Base-by-base conservation (phyloP, 2,888 invertebrate species). In the Tolmerus cingulatus region DNA sequence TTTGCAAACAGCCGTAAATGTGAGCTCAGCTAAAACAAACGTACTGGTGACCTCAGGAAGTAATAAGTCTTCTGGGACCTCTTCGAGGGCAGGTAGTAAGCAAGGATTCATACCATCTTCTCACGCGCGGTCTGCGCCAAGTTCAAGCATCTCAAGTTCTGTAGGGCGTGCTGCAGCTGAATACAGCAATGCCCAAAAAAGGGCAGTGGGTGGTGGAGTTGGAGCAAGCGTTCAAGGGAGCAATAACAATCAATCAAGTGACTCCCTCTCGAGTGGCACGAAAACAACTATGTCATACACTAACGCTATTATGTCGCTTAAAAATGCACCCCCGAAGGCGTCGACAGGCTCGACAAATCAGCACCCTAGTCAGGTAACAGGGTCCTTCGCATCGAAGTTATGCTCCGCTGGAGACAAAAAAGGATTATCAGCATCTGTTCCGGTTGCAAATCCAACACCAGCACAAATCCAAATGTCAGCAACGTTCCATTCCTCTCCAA, bases 261-360 rank as follows among this genome's bases (percentile, higher is more conserved):
- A 89, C 79, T 88, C 89, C 1, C 55, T 89, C 12, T 87, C 89
- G 1, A 89, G 89, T 85, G 87, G 87, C 91, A 94, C 95, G 89
- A 93, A 94, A 90, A 94, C 94, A 7, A 94, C 94, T 19, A 94
- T 94, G 93, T 94, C 94, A 0, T 94, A 94, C 90, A 94, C 94
- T 9, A 93, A 93, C 88, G 94, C 94, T 57, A 94, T 94, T 88
- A 94, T 94, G 93, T 94, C 94, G 37, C 92, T 94, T 27, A 93
- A 94, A 57, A 92, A 93, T 88, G 90, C 86, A 82, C 90, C 89
- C 86, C 89, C 89, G 37, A 90, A 90, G 88, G 90, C 90, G 79
- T 86, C 90, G 90, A 92, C 91, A 90, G 16, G 86, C 43, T 74
- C 7, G 81, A 57, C 84, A 89, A 34, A 88, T 87, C 76, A 81